phyloP scores from a whole-genome alignment of 2,888 invertebrate genomes.

The Nebria salina region DNA sequence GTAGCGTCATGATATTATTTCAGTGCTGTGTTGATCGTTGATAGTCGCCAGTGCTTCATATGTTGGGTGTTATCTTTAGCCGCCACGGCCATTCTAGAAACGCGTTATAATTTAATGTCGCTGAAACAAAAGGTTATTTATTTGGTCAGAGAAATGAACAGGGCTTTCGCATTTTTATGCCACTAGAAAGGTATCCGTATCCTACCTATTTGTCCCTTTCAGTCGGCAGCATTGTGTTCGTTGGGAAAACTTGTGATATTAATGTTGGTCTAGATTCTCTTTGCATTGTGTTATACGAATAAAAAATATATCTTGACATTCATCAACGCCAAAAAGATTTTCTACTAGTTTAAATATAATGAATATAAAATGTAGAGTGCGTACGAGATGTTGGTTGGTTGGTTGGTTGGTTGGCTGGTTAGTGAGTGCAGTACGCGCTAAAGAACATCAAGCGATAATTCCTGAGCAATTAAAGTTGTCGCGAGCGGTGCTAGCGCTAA shows the following conservation, averaged over 20 bases:
- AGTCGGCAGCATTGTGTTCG: too few relatives aligned
- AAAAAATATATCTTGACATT: too few relatives aligned
- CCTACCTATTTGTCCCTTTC: background rate
- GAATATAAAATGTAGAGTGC: too few relatives aligned
- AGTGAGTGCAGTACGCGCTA: background rate
- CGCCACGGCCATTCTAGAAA: background rate
- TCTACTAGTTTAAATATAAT: too few relatives aligned
- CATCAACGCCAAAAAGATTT: too few relatives aligned
- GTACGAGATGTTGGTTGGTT: too few relatives aligned
- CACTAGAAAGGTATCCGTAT: background rate
- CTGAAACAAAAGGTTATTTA: constrained; percentile 36
- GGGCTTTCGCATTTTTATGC: constrained; percentile 31
- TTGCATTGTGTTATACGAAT: too few relatives aligned
- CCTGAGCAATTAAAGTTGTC: constrained; percentile 54
- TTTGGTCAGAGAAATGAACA: constrained; percentile 21
- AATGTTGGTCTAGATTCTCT: too few relatives aligned
- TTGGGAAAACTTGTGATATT: too few relatives aligned
- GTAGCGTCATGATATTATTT: constrained; percentile 29
- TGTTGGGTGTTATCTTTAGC: too few relatives aligned
- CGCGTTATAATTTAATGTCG: constrained; percentile 23
- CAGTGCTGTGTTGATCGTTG: constrained; percentile 10
- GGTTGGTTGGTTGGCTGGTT: background rate
- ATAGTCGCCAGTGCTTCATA: background rate
- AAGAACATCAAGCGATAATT: constrained; percentile 50
- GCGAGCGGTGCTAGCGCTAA: constrained; percentile 53